Conservation (phyloP, 1,140 invertebrate genomes). For the Pseudoatta argentina region DNA sequence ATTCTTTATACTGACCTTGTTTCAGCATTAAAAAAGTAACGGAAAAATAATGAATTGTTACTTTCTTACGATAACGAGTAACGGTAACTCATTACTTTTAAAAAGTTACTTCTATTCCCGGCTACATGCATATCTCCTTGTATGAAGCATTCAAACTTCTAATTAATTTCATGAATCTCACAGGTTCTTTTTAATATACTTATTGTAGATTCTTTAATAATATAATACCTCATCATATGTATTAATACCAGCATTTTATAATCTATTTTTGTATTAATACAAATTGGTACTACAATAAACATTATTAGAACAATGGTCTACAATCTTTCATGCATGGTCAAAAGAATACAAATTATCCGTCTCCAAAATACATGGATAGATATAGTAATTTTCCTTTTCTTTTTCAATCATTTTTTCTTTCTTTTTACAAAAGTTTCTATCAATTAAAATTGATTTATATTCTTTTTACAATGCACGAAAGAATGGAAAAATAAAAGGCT, state of each 20-base stretch:
- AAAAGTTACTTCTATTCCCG: no score
- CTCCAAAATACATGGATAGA: not conserved
- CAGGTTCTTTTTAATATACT: slow-evolving; percentile 18
- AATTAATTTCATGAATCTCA: slow-evolving; percentile 32
- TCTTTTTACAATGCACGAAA: slow-evolving; percentile 43
- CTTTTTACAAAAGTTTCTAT: not conserved
- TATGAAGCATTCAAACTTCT: slow-evolving; percentile 25
- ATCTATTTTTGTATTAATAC: slow-evolving; percentile 58
- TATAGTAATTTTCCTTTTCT: not conserved
- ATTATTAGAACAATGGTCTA: slow-evolving; percentile 38
- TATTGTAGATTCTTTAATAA: slow-evolving; percentile 2
- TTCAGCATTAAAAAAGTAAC: no score
- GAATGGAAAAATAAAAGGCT: not conserved
- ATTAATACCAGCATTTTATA: slow-evolving; percentile 49
- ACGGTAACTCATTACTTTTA: no score
- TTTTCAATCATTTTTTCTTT: not conserved
- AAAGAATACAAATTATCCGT: slow-evolving; percentile 32
- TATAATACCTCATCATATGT: slow-evolving; percentile 39
- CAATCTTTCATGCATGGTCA: slow-evolving; percentile 44
- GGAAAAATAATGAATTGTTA: no score
- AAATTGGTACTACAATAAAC: slow-evolving; percentile 49
- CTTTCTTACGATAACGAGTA: no score
- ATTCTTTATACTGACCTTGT: no score
- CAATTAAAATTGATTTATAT: slow-evolving; percentile 15
- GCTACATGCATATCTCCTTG: slow-evolving; percentile 19